These are phyloP conservation scores for Pachycephus smyrnensis DNA, from an alignment of 2,888 invertebrate species.

Conservation along the genomic window DNA sequence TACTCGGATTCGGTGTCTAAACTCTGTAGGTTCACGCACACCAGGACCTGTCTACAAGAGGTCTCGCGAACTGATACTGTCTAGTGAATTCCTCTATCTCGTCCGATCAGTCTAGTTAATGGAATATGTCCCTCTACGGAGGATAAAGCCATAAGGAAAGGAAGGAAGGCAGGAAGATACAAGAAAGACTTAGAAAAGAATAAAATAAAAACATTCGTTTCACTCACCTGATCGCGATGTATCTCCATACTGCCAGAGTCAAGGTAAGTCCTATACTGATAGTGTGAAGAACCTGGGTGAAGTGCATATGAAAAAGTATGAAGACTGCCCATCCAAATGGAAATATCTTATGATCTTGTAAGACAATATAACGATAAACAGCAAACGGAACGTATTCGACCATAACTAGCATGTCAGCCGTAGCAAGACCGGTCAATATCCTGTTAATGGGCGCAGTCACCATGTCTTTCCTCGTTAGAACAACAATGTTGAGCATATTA, in stretches of 20 bases:
- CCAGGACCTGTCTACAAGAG: too few species aligned
- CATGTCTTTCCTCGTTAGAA: constrained; percentile 85
- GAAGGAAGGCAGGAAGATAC: too few species aligned
- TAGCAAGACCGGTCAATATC: constrained; percentile 86
- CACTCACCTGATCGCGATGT: constrained; percentile 83
- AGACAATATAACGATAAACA: constrained; percentile 75
- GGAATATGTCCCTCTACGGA: not conserved
- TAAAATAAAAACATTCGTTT: not conserved
- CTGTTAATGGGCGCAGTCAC: constrained; percentile 87
- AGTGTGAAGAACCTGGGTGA: constrained; percentile 84
- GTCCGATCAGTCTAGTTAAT: not conserved
- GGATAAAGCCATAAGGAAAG: too few species aligned
- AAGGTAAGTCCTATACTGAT: constrained; percentile 86
- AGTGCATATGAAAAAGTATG: constrained; percentile 84
- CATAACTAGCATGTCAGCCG: constrained; percentile 92
- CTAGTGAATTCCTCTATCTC: not conserved
- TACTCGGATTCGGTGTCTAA: not conserved
- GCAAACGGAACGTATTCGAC: constrained; percentile 85
- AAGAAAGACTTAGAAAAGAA: not conserved
- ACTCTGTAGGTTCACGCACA: too few species aligned
- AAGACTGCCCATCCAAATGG: constrained; percentile 81
- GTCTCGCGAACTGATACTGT: too few species aligned
- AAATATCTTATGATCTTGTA: constrained; percentile 75
- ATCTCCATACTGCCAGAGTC: constrained; percentile 88
- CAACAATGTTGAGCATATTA: constrained; percentile 88